Conservation (phyloP, 2,113 vertebrate species). For the Aviceda subcristata region DNA sequence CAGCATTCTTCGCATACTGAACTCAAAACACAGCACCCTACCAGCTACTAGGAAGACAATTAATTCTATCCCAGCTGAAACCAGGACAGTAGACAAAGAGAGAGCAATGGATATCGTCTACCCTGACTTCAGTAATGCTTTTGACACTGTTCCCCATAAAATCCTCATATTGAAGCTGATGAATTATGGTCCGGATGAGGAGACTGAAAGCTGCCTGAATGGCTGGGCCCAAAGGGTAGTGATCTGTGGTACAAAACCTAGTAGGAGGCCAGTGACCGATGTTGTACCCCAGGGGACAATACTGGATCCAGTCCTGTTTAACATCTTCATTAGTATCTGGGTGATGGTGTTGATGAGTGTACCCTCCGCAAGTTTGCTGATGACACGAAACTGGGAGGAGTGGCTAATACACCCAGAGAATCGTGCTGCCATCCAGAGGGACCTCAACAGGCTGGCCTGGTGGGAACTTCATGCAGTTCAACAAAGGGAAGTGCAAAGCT, state of each 20-base stretch:
- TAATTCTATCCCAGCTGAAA: no score
- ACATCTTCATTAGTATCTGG: background rate
- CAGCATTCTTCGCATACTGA: no score
- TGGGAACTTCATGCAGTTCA: background rate
- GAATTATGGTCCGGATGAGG: background rate
- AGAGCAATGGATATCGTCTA: background rate
- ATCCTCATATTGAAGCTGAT: background rate
- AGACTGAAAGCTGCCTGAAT: background rate
- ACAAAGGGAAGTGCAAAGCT: background rate
- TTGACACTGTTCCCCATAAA: background rate
- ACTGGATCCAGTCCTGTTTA: background rate
- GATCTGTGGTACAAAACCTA: background rate
- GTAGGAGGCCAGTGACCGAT: background rate
- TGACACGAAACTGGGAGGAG: background rate
- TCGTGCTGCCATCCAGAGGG: background rate
- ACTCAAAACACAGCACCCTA: no score
- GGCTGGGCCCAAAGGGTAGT: background rate
- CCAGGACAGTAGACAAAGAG: background rate
- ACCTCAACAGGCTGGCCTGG: background rate
- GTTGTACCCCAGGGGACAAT: background rate
- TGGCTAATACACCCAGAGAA: background rate
- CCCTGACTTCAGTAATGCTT: background rate
- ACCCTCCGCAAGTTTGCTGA: background rate
- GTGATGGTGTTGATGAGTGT: background rate
- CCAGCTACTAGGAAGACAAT: no score